phyloP scores from a whole-genome alignment of 2,797 vertebrate genomes.

The Spondyliosoma cantharus region DNA sequence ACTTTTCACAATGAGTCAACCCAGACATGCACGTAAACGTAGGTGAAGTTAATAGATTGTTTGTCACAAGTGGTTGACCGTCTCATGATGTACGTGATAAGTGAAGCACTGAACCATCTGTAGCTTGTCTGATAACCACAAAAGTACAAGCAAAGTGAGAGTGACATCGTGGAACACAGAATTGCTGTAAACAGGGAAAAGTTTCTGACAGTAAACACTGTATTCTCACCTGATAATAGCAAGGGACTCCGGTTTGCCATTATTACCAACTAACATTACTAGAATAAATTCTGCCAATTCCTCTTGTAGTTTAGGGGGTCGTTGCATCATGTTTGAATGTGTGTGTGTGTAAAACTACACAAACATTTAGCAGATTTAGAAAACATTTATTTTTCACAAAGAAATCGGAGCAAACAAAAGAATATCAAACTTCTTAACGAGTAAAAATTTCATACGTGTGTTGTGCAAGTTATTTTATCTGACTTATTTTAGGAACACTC shows the following conservation, averaged over 20 bases:
- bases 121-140: not conserved
- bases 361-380: conserved; percentile 56
- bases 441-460: conserved; percentile 54
- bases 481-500: conserved; percentile 16
- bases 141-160: not conserved
- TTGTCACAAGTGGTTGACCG: not conserved
- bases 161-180: not conserved
- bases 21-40: not conserved
- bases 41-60: not conserved
- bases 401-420: conserved; percentile 47
- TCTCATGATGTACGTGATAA: not conserved
- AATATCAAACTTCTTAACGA: conserved; percentile 48
- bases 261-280: not conserved
- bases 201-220: not conserved
- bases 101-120: not conserved
- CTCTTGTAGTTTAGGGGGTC: not conserved
- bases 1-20: conserved; percentile 31
- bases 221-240: not conserved
- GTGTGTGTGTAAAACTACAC: conserved; percentile 8
- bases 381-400: conserved; percentile 73
- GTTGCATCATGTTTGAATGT: not conserved
- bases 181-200: not conserved
- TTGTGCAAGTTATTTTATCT: conserved; percentile 37
- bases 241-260: not conserved
- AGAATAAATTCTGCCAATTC: not conserved